Conservation (phyloP, 2,113 vertebrate genomes). For the Tachysurus vachellii region DNA sequence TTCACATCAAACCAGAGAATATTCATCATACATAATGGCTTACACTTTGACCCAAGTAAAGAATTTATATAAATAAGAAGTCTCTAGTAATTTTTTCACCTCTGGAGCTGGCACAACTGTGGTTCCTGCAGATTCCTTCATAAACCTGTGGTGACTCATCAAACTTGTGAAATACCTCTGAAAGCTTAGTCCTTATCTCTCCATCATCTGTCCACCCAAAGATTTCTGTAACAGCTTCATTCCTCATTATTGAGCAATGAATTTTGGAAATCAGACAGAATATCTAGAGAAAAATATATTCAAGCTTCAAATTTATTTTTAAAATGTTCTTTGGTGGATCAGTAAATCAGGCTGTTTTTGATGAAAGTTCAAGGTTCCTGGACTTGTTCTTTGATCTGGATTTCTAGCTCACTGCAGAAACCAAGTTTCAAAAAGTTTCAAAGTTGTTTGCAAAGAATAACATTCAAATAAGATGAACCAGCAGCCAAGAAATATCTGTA, state of each 20-base stretch:
- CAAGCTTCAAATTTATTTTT: neutral
- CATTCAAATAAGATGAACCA: neutral
- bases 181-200: neutral
- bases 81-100: neutral
- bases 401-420: neutral
- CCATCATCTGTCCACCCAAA: slow-evolving; percentile 34
- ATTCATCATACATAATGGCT: neutral
- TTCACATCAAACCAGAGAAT: neutral
- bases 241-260: slow-evolving; percentile 27
- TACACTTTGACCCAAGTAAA: neutral
- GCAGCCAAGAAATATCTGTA: neutral
- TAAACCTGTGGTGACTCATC: neutral
- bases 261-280: neutral
- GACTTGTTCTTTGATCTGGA: neutral
- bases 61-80: neutral
- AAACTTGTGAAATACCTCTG: neutral
- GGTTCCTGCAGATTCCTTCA: neutral
- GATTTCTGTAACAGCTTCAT: slow-evolving; percentile 51
- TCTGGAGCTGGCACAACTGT: neutral
- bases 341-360: neutral
- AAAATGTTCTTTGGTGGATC: neutral
- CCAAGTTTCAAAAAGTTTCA: no score
- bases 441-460: neutral
- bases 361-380: neutral
- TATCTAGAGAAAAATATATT: neutral